Percentiles rank a stretch among this genome's conserved stretches.
Conservation (phyloP, 1,140 invertebrate species). For the Pseudomyrmex cubaensis region DNA sequence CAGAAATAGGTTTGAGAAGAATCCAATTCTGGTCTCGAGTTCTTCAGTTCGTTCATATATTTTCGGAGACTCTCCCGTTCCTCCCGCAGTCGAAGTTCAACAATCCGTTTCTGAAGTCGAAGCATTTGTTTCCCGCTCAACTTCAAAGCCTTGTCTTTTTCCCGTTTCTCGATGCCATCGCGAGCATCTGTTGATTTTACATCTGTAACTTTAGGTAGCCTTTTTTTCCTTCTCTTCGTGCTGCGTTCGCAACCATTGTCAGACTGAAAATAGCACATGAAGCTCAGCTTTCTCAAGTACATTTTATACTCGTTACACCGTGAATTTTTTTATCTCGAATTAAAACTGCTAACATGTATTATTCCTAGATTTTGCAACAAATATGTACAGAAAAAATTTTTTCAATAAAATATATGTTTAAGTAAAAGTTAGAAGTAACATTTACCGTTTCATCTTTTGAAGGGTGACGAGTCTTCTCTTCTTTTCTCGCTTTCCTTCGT, state of each 20-base stretch:
- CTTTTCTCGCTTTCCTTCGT: background rate
- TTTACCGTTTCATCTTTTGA: conserved; percentile 4
- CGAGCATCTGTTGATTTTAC: conserved; percentile 2
- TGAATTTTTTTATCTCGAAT: no score
- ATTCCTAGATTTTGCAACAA: background rate
- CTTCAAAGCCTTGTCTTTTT: conserved; percentile 45
- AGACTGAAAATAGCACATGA: background rate
- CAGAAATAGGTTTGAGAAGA: conserved; percentile 56
- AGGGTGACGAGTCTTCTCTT: background rate
- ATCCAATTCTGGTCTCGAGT: conserved; percentile 41
- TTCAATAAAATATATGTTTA: background rate
- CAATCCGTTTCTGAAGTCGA: conserved; percentile 54
- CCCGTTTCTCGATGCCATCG: conserved; percentile 9
- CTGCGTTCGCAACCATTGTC: background rate
- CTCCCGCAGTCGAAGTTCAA: conserved; percentile 57
- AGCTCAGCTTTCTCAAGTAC: no score
- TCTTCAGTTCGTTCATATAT: conserved; percentile 67
- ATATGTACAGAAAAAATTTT: background rate
- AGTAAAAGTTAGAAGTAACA: background rate
- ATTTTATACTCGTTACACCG: no score
- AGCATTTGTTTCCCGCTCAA: conserved; percentile 47
- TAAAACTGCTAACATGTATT: background rate
- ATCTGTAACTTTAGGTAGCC: background rate
- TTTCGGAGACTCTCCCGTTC: conserved; percentile 68
- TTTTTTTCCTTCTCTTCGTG: conserved; percentile 22